Percentiles rank a stretch among this genome's conserved stretches.
Evolutionary conservation across 2,113 vertebrate species (phyloP).

Genomic region (Eretmochelys imbricata): DNA sequence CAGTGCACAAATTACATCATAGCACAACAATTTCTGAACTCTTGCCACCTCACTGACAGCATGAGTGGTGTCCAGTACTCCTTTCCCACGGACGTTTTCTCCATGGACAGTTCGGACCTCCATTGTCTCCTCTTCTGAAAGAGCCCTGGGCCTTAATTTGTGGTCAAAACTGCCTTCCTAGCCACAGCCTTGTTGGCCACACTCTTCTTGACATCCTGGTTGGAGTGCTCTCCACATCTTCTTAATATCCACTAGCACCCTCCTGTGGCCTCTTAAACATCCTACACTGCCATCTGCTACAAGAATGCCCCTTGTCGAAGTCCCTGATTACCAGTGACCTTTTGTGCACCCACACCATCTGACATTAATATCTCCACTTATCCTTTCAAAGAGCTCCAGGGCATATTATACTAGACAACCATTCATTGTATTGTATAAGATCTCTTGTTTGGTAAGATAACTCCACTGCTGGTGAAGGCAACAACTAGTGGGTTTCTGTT

Average conservation of each 20-base stretch:
- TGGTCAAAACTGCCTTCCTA: not conserved
- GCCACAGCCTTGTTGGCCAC: not conserved
- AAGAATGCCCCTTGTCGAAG: not conserved
- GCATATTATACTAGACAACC: not conserved
- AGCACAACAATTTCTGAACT: not conserved
- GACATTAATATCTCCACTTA: not conserved
- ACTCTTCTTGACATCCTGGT: not conserved
- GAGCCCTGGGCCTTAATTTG: not conserved
- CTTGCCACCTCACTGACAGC: not conserved
- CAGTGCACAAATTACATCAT: not conserved
- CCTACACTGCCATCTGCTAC: rapidly evolving
- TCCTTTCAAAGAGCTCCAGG: not conserved
- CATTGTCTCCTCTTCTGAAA: not conserved
- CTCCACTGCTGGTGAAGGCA: not conserved
- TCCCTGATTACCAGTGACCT: not conserved
- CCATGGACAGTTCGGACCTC: not conserved
- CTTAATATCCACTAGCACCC: not conserved
- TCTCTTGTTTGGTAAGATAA: not conserved
- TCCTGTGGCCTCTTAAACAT: not conserved
- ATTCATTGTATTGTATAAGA: not conserved
- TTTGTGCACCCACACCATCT: not conserved
- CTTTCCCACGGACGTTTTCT: not conserved
- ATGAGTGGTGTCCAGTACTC: not conserved
- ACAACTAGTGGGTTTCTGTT: not conserved
- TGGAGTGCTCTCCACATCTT: rapidly evolving